Base-by-base conservation (phyloP, 2,888 invertebrate species). In the Bellardia pandia region DNA sequence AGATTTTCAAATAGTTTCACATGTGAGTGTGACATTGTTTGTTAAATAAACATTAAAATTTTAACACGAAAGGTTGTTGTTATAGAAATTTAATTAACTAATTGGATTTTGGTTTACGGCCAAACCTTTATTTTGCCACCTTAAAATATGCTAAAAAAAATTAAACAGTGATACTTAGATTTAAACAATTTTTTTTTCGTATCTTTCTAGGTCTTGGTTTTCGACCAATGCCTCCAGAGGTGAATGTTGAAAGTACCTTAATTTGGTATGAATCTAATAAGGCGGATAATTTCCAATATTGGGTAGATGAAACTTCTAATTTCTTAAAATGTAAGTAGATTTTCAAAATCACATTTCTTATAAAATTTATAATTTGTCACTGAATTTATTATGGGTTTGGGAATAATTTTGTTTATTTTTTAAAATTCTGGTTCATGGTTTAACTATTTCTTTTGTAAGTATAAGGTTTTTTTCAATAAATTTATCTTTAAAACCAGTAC, bases 241-340 rank as follows among this genome's bases (percentile, higher is more conserved):
- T 96, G 86, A 98, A 97, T 93, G 98, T 98, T 90, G 98, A 98
- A 93, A 99, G 98, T 93, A 99, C 99, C 89, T 96, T 99, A 91
- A 97, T 99, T 94, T 98, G 98, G 96, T 99, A 98, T 95, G 97
- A 96, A 89, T 90, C 93, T 90, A 93, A 93, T 88, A 93, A 92
- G 89, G 86, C 90, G 92, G 96, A 96, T 81, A 97, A 97, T 93
- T 96, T 96, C 91, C 95, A 96, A 90, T 96, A 96, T 92, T 98
- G 98, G 98, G 96, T 96, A 89, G 94, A 95, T 76, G 96, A 96
- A 93, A 95, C 98, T 90, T 96, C 96, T 90, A 94, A 94, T 71
- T 98, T 97, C 94, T 94, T 98, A 89, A 94, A 96, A 92, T 95
- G 98, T 98, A 94, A 96, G 91, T 90, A 85, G 30, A 6, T 56